A percentile compares a stretch with the other conserved stretches of the same genome.
These are phyloP conservation scores for Lateolabrax maculatus DNA, from an alignment of 2,797 vertebrate genomes.

Conservation along the genomic window DNA sequence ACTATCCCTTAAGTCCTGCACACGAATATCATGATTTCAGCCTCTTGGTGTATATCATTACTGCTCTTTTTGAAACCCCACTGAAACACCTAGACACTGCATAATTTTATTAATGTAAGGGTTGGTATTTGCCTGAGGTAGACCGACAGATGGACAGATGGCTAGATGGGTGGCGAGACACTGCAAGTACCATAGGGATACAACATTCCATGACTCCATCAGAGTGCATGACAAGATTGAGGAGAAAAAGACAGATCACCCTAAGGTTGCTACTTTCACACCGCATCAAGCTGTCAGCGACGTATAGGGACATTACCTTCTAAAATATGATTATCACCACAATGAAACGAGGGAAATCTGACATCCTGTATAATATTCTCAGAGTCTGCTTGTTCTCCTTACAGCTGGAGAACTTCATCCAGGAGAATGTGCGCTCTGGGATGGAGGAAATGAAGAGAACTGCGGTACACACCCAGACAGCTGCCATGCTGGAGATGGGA, in stretches of 20 bases:
- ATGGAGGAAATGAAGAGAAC: conserved; percentile 83
- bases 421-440: conserved; percentile 84
- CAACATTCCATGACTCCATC: conserved; percentile 27
- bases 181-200: not conserved
- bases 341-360: conserved; percentile 9
- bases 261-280: conserved; percentile 15
- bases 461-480: conserved; percentile 85
- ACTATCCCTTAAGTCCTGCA: conserved; percentile 40
- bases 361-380: conserved; percentile 25
- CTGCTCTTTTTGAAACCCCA: conserved; percentile 36
- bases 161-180: conserved; percentile 41
- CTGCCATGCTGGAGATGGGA: conserved; percentile 86
- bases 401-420: conserved; percentile 88
- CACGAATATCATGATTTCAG: conserved; percentile 41
- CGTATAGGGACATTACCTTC: not conserved
- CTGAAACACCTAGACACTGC: conserved; percentile 16
- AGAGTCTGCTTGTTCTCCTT: conserved; percentile 34
- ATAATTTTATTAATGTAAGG: conserved; percentile 29
- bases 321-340: conserved; percentile 22
- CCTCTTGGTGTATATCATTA: conserved; percentile 8
- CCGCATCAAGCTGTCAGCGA: conserved; percentile 23
- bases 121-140: conserved; percentile 26
- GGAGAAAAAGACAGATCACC: conserved; percentile 20
- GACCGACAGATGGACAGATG: conserved; percentile 18
- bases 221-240: conserved; percentile 26